Base-by-base conservation (phyloP, 2,797 vertebrate genomes). In the Muraenolepis orangiensis region DNA sequence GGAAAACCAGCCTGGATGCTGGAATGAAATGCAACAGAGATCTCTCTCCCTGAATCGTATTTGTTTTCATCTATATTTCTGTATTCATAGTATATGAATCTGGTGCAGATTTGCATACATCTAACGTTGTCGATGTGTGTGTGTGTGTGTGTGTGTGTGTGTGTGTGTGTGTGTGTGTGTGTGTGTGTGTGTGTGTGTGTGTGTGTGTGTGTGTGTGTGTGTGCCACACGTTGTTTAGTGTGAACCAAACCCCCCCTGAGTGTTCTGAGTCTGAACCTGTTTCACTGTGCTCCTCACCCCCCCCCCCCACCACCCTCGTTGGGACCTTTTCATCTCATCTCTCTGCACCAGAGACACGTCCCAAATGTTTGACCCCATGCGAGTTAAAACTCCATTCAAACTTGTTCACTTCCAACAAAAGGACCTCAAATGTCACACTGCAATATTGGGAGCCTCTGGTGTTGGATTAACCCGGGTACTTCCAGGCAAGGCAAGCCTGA, bases 351-450 rank as follows among this genome's bases (percentile, higher is more conserved):
- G 13, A 66, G 76, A 12, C 28, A 34, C 46, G 76, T 72, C 72
- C 31, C 51, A 71, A 80, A 71, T 75, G 11, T 8, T 36, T 70
- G 72, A 74, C 46, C 66, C 34, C 80, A 68, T 72, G 20, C 18
- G 66, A 71, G 68, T 78, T 83, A n/a, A n/a, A 5, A 57, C n/a
- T 6, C 46, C 46, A n/a, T 57, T 57, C 78, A 46, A 75, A 81
- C 69, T 75, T 61, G 40, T 70, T 71, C 1, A n/a, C 78, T 69
- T 79, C 26, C 32, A 72, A 72, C 32, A 71, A 77, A 82, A 72
- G 38, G 38, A 26, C 64, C 69, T 70, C 31, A 31, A 78, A 72
- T 78, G 76, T 28, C 73, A 82, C 78, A 82, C 57, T 73, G 38
- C 2, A 14, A 68, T 57, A 7, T 8, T 18, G 20, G 46, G 3